Evolutionary conservation across 2,113 vertebrate species (phyloP), one percentile per base, ranked within the genome.

Genomic region (Sebastes fasciatus): DNA sequence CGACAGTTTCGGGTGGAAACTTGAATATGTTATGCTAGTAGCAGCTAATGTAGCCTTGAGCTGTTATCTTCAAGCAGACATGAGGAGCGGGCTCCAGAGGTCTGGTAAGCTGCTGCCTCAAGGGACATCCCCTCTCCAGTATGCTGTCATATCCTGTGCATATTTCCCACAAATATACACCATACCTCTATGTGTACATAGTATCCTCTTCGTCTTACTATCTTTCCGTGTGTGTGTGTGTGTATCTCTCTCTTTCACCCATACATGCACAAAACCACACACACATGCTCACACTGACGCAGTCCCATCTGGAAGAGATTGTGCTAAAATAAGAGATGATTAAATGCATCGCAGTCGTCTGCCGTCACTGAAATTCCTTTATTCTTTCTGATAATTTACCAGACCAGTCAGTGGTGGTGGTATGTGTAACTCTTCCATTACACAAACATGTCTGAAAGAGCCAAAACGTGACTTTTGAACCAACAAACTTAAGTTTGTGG

Each of bases 321-420:
- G 57, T 43, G 69, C 43, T 72, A 52, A 68, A 83, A 64, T 17
- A 16, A 48, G 51, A 54, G 34, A 82, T 34, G 26, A 58, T 17
- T 65, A 4, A 79, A 49, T 46, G 45, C 67, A 74, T 87, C 2
- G 9, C 64, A 78, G 72, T 68, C 6, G 2, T 45, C 71, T 54
- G 46, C 23, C 3, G 1, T 88, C 54, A 74, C 40, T 71, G 26
- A 82, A 79, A 71, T 80, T 82, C 71, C 63, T 65, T 66, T 57
- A 52, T 79, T 78, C 19, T 57, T 64, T 66, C 74, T 43, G 73
- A 80, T 80, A 77, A 71, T 75, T 58, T 54, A 60, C 16, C 77
- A 65, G 23, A 58, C 14, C 34, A 10, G 67, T 9, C 34, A 10
- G 67, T 9, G 48, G 60, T 21, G 4, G 16, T 46, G 62, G 61